A percentile compares a stretch with the other conserved stretches of the same genome.
Conservation (phyloP, 1,140 invertebrate genomes). For the Solenopsis fugax region DNA sequence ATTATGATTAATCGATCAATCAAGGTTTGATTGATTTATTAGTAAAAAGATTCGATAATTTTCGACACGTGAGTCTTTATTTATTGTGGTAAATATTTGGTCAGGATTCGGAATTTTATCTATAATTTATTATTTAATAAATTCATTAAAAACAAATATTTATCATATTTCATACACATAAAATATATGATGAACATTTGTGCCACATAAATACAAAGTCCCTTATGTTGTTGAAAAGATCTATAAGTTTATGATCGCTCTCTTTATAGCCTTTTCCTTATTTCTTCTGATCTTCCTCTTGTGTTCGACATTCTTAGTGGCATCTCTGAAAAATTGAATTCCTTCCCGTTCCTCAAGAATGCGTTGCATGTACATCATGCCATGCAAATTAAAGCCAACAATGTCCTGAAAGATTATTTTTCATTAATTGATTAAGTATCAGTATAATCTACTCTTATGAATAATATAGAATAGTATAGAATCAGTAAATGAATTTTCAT, state of each 20-base stretch:
- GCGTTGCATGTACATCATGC: constrained; percentile 92
- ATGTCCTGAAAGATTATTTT: constrained; percentile 85
- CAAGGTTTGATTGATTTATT: not conserved
- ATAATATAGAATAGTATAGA: constrained; percentile 20
- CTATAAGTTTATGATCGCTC: constrained; percentile 88
- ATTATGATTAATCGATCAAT: not conserved
- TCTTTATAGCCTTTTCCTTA: constrained; percentile 90
- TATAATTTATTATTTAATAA: not conserved
- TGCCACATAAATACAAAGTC: not conserved
- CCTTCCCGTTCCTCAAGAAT: constrained; percentile 93
- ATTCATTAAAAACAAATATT: not conserved
- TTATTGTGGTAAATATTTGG: not conserved
- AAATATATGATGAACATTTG: not conserved
- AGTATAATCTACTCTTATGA: not conserved
- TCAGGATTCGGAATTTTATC: too few species aligned
- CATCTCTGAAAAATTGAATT: constrained; percentile 94
- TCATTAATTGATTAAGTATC: not conserved
- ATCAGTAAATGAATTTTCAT: constrained; percentile 41
- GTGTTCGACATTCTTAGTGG: constrained; percentile 89
- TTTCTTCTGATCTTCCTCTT: constrained; percentile 90
- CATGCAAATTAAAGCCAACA: constrained; percentile 95
- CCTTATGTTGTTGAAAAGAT: not conserved
- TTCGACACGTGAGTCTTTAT: not conserved
- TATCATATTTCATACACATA: not conserved
- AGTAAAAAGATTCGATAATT: not conserved